A percentile compares a stretch with the other conserved stretches of the same genome.
Evolutionary conservation across 2,888 invertebrate species (phyloP).

Genomic region (Tenthredo distinguenda): DNA sequence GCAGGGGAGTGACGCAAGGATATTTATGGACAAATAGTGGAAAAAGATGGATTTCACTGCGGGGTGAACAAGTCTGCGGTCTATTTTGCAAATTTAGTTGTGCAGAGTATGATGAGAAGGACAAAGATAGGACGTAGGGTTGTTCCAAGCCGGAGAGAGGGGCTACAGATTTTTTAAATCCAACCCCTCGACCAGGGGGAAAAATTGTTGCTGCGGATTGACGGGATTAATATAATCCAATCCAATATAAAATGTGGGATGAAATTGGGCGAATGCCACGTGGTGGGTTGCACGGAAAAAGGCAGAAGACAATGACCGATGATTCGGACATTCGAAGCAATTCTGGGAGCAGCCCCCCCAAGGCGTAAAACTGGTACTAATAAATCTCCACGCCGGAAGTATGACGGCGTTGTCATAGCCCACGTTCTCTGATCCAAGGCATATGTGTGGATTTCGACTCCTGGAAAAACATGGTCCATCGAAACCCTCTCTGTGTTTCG

Average conservation of each 20-base stretch:
- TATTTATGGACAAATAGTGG: no score
- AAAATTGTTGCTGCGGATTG: background rate
- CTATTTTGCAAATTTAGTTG: no score
- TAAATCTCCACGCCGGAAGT: slow-evolving; percentile 66
- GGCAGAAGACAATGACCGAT: slow-evolving; percentile 50
- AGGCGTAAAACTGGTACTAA: slow-evolving; percentile 60
- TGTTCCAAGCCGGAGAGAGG: background rate
- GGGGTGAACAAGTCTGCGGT: no score
- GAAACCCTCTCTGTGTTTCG: background rate
- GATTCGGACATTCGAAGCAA: slow-evolving; percentile 40
- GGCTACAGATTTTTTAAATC: background rate
- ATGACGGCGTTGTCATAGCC: slow-evolving; percentile 34
- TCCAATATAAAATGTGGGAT: background rate
- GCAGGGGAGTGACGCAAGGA: no score
- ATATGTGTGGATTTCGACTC: background rate
- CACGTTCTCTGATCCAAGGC: slow-evolving; percentile 21
- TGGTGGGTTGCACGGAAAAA: background rate
- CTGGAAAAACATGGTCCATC: background rate
- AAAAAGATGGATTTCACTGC: no score
- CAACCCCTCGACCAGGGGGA: background rate
- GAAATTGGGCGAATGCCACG: slow-evolving; percentile 42
- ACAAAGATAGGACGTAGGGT: background rate
- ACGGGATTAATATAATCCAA: background rate
- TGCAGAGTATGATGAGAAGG: background rate
- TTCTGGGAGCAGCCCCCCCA: slow-evolving; percentile 34